Base-by-base conservation (phyloP, 2,797 vertebrate species). In the Naso thynnoides region DNA sequence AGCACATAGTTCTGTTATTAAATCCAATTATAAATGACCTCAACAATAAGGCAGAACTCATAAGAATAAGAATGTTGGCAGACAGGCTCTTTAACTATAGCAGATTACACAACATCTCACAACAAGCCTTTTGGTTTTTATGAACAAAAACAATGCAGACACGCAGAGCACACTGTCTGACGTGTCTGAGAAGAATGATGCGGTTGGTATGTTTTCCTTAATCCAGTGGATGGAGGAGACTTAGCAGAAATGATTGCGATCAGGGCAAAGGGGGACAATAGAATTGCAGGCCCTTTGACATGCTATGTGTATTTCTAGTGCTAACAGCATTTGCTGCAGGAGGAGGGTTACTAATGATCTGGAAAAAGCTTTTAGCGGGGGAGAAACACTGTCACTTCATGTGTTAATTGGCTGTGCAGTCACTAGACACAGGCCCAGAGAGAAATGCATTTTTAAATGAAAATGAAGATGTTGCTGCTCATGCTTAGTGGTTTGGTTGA, bases 1-100 rank as follows among this genome's bases (percentile, higher is more conserved):
- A 80, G 44, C 73, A 71, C 71, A 89, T 86, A 85, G 26, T 68
- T 87, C 13, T 68, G 73, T 85, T 87, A 91, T 87, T 87, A 88
- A 86, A 91, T 82, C 61, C 27, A 86, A 82, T 85, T 87, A 81
- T 14, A 70, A 60, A 1, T 76, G 24, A 78, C 39, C 62, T 61
- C 45, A 55, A 81, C 41, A 63, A 78, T 61, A 78, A 63, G 26
- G 45, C 36, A 41, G 45, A 53, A 47, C 73, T 73, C 62, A 57
- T 3, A 45, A 52, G 50, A 73, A 66, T 58, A 73, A 56, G 72
- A 83, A 72, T 70, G 36, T 52, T 70, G 65, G 76, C 76, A 83
- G 83, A 77, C 27, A 55, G 50, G 56, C 13, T 26, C 48, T 65
- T 61, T 78, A 41, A 55, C 65, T 70, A 23, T 42, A 64, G 53